These are phyloP conservation scores for Orthonyx spaldingii DNA, from an alignment of 2,113 vertebrate species.

Conservation along the genomic window DNA sequence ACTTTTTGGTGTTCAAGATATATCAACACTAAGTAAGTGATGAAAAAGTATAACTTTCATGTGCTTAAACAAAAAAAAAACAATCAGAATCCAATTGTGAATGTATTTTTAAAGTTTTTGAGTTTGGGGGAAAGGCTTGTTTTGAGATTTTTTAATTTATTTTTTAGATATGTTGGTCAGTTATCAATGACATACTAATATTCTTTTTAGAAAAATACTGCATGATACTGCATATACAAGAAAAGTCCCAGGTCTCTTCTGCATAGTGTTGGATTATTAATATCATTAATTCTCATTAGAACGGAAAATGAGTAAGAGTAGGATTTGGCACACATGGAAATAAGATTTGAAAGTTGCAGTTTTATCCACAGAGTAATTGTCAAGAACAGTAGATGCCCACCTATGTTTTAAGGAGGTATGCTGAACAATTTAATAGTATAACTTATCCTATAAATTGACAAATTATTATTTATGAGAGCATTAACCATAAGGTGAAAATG, in stretches of 20 bases:
- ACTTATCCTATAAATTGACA: neutral
- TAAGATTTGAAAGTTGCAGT: neutral
- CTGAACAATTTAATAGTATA: neutral
- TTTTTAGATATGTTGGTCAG: neutral
- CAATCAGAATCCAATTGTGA: neutral
- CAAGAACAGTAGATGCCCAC: neutral
- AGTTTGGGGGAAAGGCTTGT: neutral
- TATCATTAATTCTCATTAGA: neutral
- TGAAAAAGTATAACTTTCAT: neutral
- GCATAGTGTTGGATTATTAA: neutral
- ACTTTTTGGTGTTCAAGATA: neutral
- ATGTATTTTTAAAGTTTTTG: neutral
- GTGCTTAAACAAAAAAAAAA: neutral
- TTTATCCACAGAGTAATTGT: neutral
- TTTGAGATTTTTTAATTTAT: neutral
- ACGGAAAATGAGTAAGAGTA: neutral
- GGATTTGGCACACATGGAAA: neutral
- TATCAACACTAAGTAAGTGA: neutral
- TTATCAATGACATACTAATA: neutral
- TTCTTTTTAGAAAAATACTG: neutral
- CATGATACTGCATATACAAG: neutral
- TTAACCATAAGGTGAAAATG: constrained; percentile 43
- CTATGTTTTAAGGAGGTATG: neutral
- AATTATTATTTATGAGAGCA: constrained; percentile 49
- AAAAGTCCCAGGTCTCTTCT: neutral